Evolutionary conservation across 2,797 vertebrate genomes (phyloP), one percentile per base, ranked within the genome.

Genomic region (Hoplostethus atlanticus): DNA sequence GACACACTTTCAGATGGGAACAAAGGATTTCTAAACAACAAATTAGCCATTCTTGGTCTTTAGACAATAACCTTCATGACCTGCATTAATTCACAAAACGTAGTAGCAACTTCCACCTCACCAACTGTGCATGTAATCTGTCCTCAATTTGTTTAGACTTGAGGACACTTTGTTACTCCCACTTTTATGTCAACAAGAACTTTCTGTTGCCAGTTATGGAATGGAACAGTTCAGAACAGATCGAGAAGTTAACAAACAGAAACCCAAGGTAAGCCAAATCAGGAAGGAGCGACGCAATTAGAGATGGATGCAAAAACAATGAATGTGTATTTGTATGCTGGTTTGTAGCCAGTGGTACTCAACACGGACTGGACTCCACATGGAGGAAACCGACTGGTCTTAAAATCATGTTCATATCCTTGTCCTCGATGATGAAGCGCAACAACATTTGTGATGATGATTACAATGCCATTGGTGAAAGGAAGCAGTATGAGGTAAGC

Each of bases 1-100:
- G 93, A 94, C 92, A 93, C 87, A 90, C 90, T 93, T 93, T 89
- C 87, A 88, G 80, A 73, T 6, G 80, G 89, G 89, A 93, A 94
- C 93, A 94, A 94, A 92, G 82, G 76, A 87, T 89, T 92, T 79
- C 73, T 70, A 77, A 92, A 91, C 77, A 94, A 90, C 89, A 92
- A 91, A 92, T 92, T 89, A 89, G 80, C 83, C 65, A 87, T 90
- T 89, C 82, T 84, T 84, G 83, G 80, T 87, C 90, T 86, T 82
- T 67, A 92, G 82, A 87, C 80, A 72, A 77, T 88, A 88, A 93
- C 84, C 89, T 84, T 65, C 61, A 56, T 74, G 88, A 91, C 89
- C 93, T 74, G 84, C 78, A 83, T 85, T 89, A 86, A 90, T 79
- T 87, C 81, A 88, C 63, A 76, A 82, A 81, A 75, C 47, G 71